A percentile compares a stretch with the other conserved stretches of the same genome.
Conservation (phyloP, 2,888 invertebrate species). For the Crossocerus cetratus region DNA sequence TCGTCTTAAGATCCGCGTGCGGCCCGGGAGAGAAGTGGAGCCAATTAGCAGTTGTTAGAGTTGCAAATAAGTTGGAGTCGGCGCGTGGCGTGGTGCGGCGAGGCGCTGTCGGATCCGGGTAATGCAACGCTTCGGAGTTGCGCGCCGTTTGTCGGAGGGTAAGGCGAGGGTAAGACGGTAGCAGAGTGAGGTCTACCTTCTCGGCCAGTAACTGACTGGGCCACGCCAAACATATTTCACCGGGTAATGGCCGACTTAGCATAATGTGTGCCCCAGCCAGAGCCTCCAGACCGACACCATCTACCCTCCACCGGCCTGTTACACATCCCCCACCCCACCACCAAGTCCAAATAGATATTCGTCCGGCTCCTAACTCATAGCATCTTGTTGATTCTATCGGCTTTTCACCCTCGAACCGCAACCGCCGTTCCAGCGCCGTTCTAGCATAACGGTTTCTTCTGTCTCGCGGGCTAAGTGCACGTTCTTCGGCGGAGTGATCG, state of each 20-base stretch:
- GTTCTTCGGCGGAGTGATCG: neutral
- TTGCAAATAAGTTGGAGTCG: slow-evolving; percentile 65
- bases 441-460: neutral
- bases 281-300: slow-evolving; percentile 39
- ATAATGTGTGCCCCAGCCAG: slow-evolving; percentile 69
- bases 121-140: slow-evolving; percentile 46
- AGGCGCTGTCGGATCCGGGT: slow-evolving; percentile 28
- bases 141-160: slow-evolving; percentile 42
- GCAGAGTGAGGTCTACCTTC: slow-evolving; percentile 37
- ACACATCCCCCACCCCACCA: slow-evolving; percentile 20
- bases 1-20: slow-evolving; percentile 17
- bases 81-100: slow-evolving; percentile 37
- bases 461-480: neutral
- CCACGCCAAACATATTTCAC: slow-evolving; percentile 73
- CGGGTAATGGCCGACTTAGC: slow-evolving; percentile 72
- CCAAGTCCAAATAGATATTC: slow-evolving; percentile 54
- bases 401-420: slow-evolving; percentile 8
- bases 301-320: slow-evolving; percentile 28
- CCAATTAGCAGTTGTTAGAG: slow-evolving; percentile 70
- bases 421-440: no score
- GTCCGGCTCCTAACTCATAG: slow-evolving; percentile 44
- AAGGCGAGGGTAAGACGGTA: slow-evolving; percentile 30
- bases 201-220: slow-evolving; percentile 67
- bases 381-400: slow-evolving; percentile 17
- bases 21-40: slow-evolving; percentile 37